Percentiles rank a stretch among this genome's conserved stretches.
These are phyloP conservation scores for Axea sp. DNA, from an alignment of 2,888 invertebrate species.

Conservation along the genomic window DNA sequence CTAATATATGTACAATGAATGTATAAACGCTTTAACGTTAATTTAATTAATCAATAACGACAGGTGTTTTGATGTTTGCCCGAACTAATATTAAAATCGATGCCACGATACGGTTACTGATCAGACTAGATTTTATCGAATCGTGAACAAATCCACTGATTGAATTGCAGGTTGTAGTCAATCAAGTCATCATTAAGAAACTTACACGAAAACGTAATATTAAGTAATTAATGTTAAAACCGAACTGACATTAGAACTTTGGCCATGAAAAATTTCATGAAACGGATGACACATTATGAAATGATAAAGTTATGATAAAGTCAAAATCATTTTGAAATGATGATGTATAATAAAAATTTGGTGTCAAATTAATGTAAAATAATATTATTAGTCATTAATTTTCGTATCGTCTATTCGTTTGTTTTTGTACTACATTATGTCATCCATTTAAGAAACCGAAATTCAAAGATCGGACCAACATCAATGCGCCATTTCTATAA, in stretches of 20 bases:
- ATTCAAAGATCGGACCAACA: too few species aligned
- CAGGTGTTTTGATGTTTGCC: conserved; percentile 28
- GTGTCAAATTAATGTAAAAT: conserved; percentile 17
- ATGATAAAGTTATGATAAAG: too few species aligned
- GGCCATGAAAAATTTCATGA: not conserved
- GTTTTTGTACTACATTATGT: not conserved
- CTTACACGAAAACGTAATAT: not conserved
- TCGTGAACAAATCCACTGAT: not conserved
- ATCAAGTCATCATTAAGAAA: conserved; percentile 7
- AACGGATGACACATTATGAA: conserved; percentile 4
- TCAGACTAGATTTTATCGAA: conserved; percentile 53
- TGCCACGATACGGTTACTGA: conserved; percentile 10
- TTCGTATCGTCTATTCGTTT: too few species aligned
- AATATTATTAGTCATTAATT: not conserved
- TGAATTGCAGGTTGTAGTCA: conserved; percentile 27
- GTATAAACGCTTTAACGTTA: conserved; percentile 8
- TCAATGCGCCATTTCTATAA: too few species aligned
- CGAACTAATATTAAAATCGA: conserved; percentile 28
- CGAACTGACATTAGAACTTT: not conserved
- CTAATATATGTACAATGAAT: conserved; percentile 45
- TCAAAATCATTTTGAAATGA: too few species aligned
- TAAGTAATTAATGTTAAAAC: conserved; percentile 2
- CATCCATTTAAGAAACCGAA: conserved; percentile 6
- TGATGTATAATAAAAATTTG: not conserved
- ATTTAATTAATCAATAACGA: not conserved